These are phyloP conservation scores for Pyralis farinalis DNA, from an alignment of 2,888 invertebrate genomes.

Conservation along the genomic window DNA sequence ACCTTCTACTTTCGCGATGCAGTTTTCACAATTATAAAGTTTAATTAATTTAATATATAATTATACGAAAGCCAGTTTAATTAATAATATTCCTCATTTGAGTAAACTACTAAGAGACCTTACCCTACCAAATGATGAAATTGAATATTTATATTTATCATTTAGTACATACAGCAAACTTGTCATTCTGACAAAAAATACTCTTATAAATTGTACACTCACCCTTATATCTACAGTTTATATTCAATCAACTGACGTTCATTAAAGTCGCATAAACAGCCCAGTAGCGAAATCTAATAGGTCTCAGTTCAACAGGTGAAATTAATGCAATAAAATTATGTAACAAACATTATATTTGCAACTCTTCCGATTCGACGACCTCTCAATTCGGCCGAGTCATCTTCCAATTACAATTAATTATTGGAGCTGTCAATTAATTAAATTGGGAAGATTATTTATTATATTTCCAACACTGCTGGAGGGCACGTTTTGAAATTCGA, in stretches of 20 bases:
- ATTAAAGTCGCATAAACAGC: slow-evolving; percentile 2
- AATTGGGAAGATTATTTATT: slow-evolving; percentile 33
- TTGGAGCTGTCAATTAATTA: slow-evolving; percentile 51
- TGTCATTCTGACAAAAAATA: too few species aligned
- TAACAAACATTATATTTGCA: slow-evolving; percentile 22
- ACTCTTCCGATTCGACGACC: slow-evolving; percentile 18
- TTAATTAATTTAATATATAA: too few species aligned
- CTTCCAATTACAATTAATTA: slow-evolving; percentile 42
- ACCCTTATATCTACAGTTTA: neutral
- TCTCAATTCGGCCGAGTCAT: slow-evolving; percentile 26
- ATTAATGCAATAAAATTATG: slow-evolving; percentile 17
- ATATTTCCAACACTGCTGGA: slow-evolving; percentile 4
- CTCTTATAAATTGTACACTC: neutral
- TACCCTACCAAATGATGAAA: too few species aligned
- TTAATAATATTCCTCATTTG: too few species aligned
- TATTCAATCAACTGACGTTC: slow-evolving; percentile 11
- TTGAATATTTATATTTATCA: too few species aligned
- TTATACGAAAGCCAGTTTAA: too few species aligned
- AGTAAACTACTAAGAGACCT: too few species aligned
- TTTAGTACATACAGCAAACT: too few species aligned
- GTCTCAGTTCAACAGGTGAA: slow-evolving; percentile 9
- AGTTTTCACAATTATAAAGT: too few species aligned
- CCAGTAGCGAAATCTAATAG: slow-evolving; percentile 11
- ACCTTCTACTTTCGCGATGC: too few species aligned
- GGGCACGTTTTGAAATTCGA: slow-evolving; percentile 13